These are phyloP conservation scores for Pandemis cinnamomeana DNA, from an alignment of 2,888 invertebrate species.

Conservation along the genomic window DNA sequence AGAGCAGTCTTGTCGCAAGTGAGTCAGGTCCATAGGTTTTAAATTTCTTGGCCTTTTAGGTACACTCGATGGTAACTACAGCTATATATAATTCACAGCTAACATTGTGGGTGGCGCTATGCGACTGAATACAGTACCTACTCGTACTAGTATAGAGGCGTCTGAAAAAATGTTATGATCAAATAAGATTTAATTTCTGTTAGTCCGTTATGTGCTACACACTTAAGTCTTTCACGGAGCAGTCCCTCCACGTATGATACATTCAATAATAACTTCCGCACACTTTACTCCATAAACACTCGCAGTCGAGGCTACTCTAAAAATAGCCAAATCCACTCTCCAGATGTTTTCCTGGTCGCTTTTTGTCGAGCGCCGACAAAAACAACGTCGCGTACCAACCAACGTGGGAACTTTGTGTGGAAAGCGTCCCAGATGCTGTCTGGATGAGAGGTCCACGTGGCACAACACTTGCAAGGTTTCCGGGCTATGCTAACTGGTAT, in stretches of 20 bases:
- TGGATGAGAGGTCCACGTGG: constrained; percentile 62
- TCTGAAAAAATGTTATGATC: no score
- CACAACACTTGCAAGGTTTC: constrained; percentile 58
- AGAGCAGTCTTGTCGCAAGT: no score
- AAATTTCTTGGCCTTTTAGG: no score
- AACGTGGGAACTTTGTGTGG: constrained; percentile 71
- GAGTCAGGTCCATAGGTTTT: no score
- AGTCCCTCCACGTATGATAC: constrained; percentile 27
- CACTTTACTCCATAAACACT: constrained; percentile 65
- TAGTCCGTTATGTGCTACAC: background rate
- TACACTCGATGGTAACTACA: no score
- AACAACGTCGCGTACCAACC: constrained; percentile 66
- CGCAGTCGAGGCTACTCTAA: constrained; percentile 55
- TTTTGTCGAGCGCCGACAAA: constrained; percentile 61
- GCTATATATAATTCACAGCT: no score
- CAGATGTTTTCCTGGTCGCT: constrained; percentile 76
- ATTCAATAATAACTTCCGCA: constrained; percentile 66
- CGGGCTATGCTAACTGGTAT: constrained; percentile 10
- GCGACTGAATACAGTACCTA: no score
- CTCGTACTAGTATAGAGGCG: no score
- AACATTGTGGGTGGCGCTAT: no score
- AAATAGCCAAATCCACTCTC: constrained; percentile 68
- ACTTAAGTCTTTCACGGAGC: background rate
- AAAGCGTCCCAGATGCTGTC: constrained; percentile 65
- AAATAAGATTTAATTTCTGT: no score